phyloP scores from a whole-genome alignment of 2,888 invertebrate species.

The Microctonus aethiopoides region DNA sequence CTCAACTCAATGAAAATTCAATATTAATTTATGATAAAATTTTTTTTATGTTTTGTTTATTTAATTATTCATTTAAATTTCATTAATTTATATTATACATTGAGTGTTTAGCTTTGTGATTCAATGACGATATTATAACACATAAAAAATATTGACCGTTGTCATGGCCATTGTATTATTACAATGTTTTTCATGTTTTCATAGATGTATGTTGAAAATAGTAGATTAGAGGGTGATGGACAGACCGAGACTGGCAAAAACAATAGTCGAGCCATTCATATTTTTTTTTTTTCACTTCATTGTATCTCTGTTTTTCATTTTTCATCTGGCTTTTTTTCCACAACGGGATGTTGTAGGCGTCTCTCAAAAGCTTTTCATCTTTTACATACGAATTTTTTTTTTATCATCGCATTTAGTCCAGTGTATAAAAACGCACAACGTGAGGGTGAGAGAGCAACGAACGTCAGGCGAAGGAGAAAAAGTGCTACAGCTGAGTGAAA shows the following conservation, averaged over 20 bases:
- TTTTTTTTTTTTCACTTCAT: slow-evolving; percentile 17
- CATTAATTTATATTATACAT: no score
- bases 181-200: no score
- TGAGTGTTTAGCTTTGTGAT: no score
- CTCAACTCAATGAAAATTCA: slow-evolving; percentile 9
- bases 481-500: slow-evolving; percentile 18
- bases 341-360: slow-evolving; percentile 40
- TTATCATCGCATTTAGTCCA: slow-evolving; percentile 62
- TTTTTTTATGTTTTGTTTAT: neutral
- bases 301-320: slow-evolving; percentile 31
- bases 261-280: slow-evolving; percentile 37
- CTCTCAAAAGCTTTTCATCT: slow-evolving; percentile 65
- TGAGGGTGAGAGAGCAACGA: slow-evolving; percentile 26
- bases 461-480: slow-evolving; percentile 21
- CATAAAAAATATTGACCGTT: neutral
- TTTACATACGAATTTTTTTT: slow-evolving; percentile 63
- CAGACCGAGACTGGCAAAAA: slow-evolving; percentile 42
- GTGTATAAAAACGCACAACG: slow-evolving; percentile 45
- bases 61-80: neutral
- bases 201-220: neutral
- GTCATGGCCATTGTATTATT: no score
- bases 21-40: slow-evolving; percentile 13
- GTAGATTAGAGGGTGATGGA: neutral
- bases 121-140: neutral
- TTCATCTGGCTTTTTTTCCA: slow-evolving; percentile 38